Conservation (phyloP, 2,113 vertebrate species). For the Bucco capensis region DNA sequence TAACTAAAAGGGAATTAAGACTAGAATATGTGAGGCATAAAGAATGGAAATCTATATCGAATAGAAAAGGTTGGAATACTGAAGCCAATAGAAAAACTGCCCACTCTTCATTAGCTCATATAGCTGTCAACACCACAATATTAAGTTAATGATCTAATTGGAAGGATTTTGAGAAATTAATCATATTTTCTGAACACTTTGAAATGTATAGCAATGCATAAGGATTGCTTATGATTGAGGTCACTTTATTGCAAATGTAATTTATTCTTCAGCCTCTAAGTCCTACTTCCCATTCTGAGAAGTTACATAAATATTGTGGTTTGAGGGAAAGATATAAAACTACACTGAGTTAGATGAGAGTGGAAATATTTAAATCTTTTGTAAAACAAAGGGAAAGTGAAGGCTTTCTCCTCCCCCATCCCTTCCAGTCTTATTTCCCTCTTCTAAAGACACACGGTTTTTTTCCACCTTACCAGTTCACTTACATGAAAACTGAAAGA, state of each 20-base stretch:
- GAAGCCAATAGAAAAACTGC: neutral
- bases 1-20: neutral
- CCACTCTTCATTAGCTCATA: neutral
- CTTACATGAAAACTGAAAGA: neutral
- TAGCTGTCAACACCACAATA: neutral
- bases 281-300: neutral
- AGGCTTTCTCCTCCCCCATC: neutral
- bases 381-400: neutral
- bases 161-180: neutral
- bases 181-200: neutral
- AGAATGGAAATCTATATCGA: neutral
- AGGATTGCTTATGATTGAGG: neutral
- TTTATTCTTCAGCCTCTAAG: neutral
- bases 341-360: neutral
- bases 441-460: neutral
- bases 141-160: neutral
- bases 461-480: neutral
- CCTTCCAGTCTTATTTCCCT: fast-evolving
- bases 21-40: neutral
- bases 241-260: neutral
- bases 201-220: neutral
- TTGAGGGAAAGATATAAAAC: neutral
- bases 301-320: neutral
- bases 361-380: neutral
- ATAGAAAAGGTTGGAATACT: neutral